Evolutionary conservation across 2,888 invertebrate species (phyloP), one percentile per base, ranked within the genome.

Genomic region (Dicyrtomina minuta): DNA sequence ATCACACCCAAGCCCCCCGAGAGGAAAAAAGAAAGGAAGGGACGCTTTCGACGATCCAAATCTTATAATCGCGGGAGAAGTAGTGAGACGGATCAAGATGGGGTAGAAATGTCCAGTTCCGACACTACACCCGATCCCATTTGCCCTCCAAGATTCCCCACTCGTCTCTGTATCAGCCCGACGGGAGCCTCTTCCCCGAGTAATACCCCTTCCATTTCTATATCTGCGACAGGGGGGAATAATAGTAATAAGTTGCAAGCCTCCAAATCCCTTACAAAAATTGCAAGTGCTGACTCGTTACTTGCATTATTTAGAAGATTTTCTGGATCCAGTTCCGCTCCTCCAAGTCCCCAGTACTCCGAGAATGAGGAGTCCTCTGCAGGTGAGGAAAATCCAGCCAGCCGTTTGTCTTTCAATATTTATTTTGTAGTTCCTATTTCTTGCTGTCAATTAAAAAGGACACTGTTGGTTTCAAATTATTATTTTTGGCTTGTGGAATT

Each of bases 211-310:
- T 22, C 59, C 51, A 20, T 56, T 44, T 55, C 55, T 8, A 39
- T 10, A n/a, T n/a, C n/a, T n/a, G 8, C 60, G 20, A 51, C 24
- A 5, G 5, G 5, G n/a, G 60, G 15, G 20, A 62, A 24, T 27
- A 44, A 41, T 6, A 24, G 56, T 13, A 65, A 49, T 49, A 55
- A 59, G 41, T 56, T 69, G 17, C 46, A 64, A 51, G 79, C 79
- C 83, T 84, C 66, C 13, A 72, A 72, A 62, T 70, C 69, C 78
- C 83, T 85, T 58, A 85, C 87, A 75, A 90, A 89, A 81, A 88
- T 89, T 61, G 87, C 90, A 33, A 90, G 89, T 79, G 90, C 91
- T 12, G 91, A 91, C 81, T 90, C 90, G 1, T 89, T 91, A 74
- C 82, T 90, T 72, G 89, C 90, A 12, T 90, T 91, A 88, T 90